Conservation (phyloP, 2,797 vertebrate species). For the Carapus acus region DNA sequence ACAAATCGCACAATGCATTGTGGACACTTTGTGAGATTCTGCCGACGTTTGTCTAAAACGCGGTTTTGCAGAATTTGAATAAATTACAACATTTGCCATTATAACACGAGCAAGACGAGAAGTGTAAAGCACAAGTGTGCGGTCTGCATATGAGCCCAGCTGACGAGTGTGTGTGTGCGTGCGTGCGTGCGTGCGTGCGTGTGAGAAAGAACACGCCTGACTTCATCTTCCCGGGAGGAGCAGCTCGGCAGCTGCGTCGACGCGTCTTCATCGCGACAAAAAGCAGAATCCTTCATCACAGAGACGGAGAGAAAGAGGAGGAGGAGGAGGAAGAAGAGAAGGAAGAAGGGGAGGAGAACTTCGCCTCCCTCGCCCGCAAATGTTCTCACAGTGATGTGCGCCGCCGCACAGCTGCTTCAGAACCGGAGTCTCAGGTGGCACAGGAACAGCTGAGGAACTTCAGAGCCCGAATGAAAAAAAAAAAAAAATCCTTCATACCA, state of each 20-base stretch:
- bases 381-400: constrained; percentile 59
- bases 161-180: constrained; percentile 24
- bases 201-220: too few relatives aligned
- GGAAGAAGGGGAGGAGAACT: too few relatives aligned
- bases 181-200: constrained; percentile 24
- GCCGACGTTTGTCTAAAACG: constrained; percentile 47
- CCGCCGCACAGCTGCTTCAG: constrained; percentile 50
- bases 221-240: constrained; percentile 37
- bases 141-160: constrained; percentile 69
- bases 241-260: constrained; percentile 41
- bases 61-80: constrained; percentile 69
- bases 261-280: constrained; percentile 42
- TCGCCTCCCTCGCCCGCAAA: constrained; percentile 36
- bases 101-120: constrained; percentile 73
- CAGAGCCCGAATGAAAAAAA: constrained; percentile 29
- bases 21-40: constrained; percentile 29
- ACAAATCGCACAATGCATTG: constrained; percentile 43
- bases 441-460: constrained; percentile 45
- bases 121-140: constrained; percentile 77
- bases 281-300: constrained; percentile 53
- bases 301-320: constrained; percentile 26
- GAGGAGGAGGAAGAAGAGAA: too few relatives aligned
- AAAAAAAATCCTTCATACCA: neutral
- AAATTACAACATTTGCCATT: constrained; percentile 71
- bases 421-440: constrained; percentile 65